Conservation (phyloP, 1,140 invertebrate genomes). For the Coelopa frigida region DNA sequence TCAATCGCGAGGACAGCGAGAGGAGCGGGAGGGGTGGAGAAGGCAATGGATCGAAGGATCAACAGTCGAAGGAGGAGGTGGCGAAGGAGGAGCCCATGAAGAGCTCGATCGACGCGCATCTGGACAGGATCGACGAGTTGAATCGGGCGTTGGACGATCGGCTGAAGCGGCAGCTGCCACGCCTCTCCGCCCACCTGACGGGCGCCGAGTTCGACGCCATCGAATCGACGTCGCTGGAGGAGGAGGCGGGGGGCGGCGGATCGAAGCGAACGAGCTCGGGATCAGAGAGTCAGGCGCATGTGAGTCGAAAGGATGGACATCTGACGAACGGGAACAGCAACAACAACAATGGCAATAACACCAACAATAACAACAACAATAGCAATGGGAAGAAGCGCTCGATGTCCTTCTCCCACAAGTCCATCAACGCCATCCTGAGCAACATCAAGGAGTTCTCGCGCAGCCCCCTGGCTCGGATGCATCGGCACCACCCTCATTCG, state of each 20-base stretch:
- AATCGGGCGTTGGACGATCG: slow-evolving; percentile 38
- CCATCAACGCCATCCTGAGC: slow-evolving; percentile 33
- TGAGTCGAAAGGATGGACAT: slow-evolving; percentile 16
- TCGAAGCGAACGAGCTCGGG: slow-evolving; percentile 31
- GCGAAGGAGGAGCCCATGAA: slow-evolving; percentile 13
- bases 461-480: slow-evolving; percentile 28
- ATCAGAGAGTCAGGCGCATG: slow-evolving; percentile 23
- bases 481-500: slow-evolving; percentile 12
- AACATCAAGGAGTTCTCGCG: slow-evolving; percentile 41
- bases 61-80: background rate
- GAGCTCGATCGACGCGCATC: slow-evolving; percentile 36
- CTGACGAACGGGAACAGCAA: no score
- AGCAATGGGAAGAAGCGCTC: slow-evolving; percentile 30
- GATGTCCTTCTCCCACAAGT: slow-evolving; percentile 38
- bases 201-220: slow-evolving; percentile 30
- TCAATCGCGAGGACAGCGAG: slow-evolving; percentile 20
- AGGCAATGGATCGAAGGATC: background rate
- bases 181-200: slow-evolving; percentile 6
- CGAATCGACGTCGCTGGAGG: slow-evolving; percentile 16
- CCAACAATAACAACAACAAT: slow-evolving; percentile 17
- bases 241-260: slow-evolving; percentile 1
- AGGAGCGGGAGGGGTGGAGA: background rate
- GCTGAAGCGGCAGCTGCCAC: slow-evolving; percentile 23
- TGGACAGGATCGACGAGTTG: slow-evolving; percentile 37
- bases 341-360: background rate